A percentile compares a stretch with the other conserved stretches of the same genome.
Conservation (phyloP, 2,888 invertebrate species). For the Blera fallax region DNA sequence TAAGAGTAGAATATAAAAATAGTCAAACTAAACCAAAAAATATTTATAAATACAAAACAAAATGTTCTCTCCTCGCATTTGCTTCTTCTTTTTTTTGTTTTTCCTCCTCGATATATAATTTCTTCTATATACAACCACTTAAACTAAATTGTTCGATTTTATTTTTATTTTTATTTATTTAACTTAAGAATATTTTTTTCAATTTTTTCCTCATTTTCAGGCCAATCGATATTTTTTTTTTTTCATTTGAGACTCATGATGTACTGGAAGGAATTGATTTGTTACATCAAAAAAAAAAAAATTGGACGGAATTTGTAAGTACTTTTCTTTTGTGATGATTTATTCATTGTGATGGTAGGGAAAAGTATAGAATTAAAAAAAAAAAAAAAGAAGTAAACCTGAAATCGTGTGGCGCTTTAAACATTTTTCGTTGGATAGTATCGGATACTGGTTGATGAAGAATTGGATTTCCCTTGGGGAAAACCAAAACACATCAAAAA, state of each 20-base stretch:
- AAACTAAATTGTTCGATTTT: slow-evolving; percentile 47
- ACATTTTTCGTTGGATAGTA: slow-evolving; percentile 3
- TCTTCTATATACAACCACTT: slow-evolving; percentile 68
- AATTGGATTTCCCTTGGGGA: slow-evolving; percentile 19
- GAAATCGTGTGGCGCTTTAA: slow-evolving; percentile 32
- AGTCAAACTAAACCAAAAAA: slow-evolving; percentile 46
- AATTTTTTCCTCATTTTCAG: slow-evolving; percentile 1
- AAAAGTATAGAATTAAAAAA: not conserved
- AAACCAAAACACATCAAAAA: slow-evolving; percentile 10
- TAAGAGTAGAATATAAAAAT: not conserved
- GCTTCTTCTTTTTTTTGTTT: slow-evolving; percentile 9
- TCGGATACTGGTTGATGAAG: not conserved
- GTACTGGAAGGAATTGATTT: slow-evolving; percentile 48
- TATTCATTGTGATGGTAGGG: slow-evolving; percentile 6
- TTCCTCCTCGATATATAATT: slow-evolving; percentile 31
- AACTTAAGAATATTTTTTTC: slow-evolving; percentile 31
- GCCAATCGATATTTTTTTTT: slow-evolving; percentile 14
- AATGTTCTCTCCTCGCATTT: slow-evolving; percentile 32
- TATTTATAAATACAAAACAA: slow-evolving; percentile 52
- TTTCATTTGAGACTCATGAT: slow-evolving; percentile 33
- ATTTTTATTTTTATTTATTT: slow-evolving; percentile 14
- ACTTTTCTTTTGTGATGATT: slow-evolving; percentile 38
- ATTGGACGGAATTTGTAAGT: slow-evolving; percentile 52
- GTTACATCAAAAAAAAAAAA: slow-evolving; percentile 7
- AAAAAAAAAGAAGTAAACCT: not conserved